Evolutionary conservation across 2,797 vertebrate genomes (phyloP).

Genomic region (Danio albolineatus): DNA sequence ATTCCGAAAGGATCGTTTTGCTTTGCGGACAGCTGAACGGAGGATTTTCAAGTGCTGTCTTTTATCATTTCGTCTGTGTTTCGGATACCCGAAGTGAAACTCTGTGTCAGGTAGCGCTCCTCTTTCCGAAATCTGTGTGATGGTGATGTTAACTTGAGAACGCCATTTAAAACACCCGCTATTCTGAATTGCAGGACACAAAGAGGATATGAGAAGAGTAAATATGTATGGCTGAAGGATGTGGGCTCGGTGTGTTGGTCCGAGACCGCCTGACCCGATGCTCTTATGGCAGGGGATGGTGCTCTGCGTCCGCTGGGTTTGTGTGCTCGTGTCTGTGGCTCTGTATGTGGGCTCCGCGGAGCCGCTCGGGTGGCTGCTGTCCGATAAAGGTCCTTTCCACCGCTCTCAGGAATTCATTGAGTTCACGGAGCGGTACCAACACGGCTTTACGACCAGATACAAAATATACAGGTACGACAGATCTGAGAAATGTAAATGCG

Average conservation of each 20-base stretch:
- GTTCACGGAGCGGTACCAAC: conserved; percentile 93
- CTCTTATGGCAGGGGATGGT: conserved; percentile 91
- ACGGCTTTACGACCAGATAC: conserved; percentile 96
- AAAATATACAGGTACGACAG: conserved; percentile 96
- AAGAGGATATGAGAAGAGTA: conserved; percentile 85
- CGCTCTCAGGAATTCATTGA: conserved; percentile 95
- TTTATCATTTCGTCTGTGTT: not conserved
- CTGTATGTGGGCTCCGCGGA: conserved; percentile 83
- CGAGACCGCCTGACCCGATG: conserved; percentile 91
- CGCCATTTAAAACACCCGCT: conserved; percentile 1
- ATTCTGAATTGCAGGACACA: conserved; percentile 16
- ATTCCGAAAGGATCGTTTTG: not conserved
- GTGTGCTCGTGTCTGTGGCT: conserved; percentile 78
- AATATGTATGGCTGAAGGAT: conserved; percentile 92
- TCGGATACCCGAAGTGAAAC: conserved; percentile 1
- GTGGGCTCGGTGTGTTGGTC: conserved; percentile 91
- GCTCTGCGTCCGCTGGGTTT: conserved; percentile 83
- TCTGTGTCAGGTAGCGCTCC: conserved; percentile 31
- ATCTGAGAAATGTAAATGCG: not conserved
- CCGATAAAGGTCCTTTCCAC: conserved; percentile 97
- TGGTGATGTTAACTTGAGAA: conserved; percentile 13
- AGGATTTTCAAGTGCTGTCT: conserved; percentile 12
- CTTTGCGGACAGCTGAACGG: not conserved
- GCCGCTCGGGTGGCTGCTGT: conserved; percentile 93
- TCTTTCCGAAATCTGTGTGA: conserved; percentile 21